phyloP scores from a whole-genome alignment of 2,113 vertebrate species.

The Passer montanus region DNA sequence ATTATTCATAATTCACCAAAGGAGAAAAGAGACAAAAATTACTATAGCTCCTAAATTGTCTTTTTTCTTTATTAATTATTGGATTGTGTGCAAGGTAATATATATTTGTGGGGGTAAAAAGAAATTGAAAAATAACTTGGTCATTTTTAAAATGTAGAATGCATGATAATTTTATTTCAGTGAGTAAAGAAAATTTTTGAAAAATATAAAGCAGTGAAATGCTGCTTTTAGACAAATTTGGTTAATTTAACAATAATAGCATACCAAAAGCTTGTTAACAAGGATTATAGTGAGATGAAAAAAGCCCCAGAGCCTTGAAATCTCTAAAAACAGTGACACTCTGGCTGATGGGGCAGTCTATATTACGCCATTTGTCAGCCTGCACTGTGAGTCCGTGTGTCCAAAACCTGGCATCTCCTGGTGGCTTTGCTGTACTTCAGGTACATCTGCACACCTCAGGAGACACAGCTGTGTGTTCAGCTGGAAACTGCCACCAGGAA shows the following conservation, averaged over 20 bases:
- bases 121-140: background rate
- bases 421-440: background rate
- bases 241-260: background rate
- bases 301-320: background rate
- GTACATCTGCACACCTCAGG: rapidly evolving
- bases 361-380: background rate
- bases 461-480: background rate
- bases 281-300: background rate
- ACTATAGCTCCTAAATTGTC: background rate
- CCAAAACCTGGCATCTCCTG: background rate
- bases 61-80: background rate
- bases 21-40: background rate
- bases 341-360: background rate
- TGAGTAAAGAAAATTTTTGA: background rate
- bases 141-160: background rate
- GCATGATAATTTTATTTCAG: background rate
- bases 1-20: background rate
- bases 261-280: background rate
- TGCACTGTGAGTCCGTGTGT: rapidly evolving
- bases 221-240: background rate
- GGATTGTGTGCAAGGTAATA: background rate
- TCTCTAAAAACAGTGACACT: background rate
- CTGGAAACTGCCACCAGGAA: background rate
- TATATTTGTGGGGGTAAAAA: background rate
- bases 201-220: background rate